phyloP scores from a whole-genome alignment of 2,888 invertebrate genomes.

The Erebia ligea region DNA sequence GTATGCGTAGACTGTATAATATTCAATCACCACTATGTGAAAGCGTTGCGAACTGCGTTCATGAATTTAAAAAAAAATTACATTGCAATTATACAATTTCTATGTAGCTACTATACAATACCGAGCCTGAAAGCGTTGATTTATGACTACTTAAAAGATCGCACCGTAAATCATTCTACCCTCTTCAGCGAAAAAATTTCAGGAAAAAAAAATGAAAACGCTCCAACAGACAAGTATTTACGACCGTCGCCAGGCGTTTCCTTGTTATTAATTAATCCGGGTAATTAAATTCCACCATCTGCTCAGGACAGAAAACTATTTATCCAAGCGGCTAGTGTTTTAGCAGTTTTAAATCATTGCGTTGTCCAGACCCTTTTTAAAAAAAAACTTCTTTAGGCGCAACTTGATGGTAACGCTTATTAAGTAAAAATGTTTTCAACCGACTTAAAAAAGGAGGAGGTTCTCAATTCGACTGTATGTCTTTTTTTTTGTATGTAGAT shows the following conservation, averaged over 20 bases:
- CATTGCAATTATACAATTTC: not conserved
- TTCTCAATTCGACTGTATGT: too few relatives aligned
- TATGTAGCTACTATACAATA: not conserved
- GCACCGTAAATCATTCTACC: constrained; percentile 69
- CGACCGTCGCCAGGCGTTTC: constrained; percentile 42
- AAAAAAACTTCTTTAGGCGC: too few relatives aligned
- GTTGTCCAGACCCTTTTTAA: not conserved
- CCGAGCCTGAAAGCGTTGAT: constrained; percentile 60
- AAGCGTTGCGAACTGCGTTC: too few relatives aligned
- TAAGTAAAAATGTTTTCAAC: too few relatives aligned
- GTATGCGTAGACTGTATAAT: too few relatives aligned
- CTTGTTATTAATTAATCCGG: constrained; percentile 37
- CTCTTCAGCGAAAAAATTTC: constrained; percentile 33
- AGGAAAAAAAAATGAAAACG: constrained; percentile 44
- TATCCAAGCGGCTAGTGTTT: not conserved
- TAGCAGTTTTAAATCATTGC: not conserved
- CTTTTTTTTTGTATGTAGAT: too few relatives aligned
- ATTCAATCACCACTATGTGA: too few relatives aligned
- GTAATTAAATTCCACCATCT: constrained; percentile 30
- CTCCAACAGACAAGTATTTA: constrained; percentile 57
- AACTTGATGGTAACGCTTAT: too few relatives aligned
- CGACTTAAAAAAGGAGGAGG: too few relatives aligned
- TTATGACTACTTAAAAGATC: constrained; percentile 72
- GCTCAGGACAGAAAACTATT: constrained; percentile 16
- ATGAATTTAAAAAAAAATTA: too few relatives aligned